Base-by-base conservation (phyloP, 35 echinoderm and acorn worm genomes). In the Hemicentrotus pulcherrimus region DNA sequence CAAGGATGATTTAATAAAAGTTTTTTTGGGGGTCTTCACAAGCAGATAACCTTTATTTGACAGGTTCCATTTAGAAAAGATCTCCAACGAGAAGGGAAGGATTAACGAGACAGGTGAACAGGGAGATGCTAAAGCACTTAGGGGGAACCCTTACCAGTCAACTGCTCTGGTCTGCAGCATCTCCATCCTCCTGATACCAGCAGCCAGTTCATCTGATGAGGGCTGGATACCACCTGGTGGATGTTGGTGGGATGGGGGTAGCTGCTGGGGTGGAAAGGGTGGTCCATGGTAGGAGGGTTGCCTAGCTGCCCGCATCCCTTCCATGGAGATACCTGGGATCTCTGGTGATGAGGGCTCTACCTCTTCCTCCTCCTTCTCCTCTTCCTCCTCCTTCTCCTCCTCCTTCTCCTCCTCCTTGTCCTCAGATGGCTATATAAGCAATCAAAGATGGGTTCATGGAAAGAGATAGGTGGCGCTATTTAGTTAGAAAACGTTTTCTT, bases 281-380 rank as follows among this genome's bases (percentile, higher is more conserved):
- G 98, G 97, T 78, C 98, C 98, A 95, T 97, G 95, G 94, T 99
- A 99, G 85, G 91, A 70, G 10, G 60, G 46, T 85, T 46, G 47
- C n/a, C 47, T 92, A 65, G 15, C 90, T 92, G 18, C 65, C 7
- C 8, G 31, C 35, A 46, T 94, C 32, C 98, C 98, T 94, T 95
- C 94, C 46, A 99, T 94, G 31, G 97, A 96, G 31, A 99, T 96
- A 19, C 96, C 96, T 28, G 97, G 87, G 1, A 88, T 92, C 61
- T 45, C 94, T 31, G 96, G 41, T 45, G 32, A 61, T 32, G 95
- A 94, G 24, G 96, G 31, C 10, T 98, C 96, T 91, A 97, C 97
- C 65, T 18, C 32, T 2, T 90, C 88, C 46, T 90, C 88, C 31
- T 90, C 31, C 19, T 88, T 19, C 19, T 88, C 86, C 19, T 18